These are phyloP conservation scores for Gnathonemus longibarbis DNA, from an alignment of 2,113 vertebrate species.

Conservation along the genomic window DNA sequence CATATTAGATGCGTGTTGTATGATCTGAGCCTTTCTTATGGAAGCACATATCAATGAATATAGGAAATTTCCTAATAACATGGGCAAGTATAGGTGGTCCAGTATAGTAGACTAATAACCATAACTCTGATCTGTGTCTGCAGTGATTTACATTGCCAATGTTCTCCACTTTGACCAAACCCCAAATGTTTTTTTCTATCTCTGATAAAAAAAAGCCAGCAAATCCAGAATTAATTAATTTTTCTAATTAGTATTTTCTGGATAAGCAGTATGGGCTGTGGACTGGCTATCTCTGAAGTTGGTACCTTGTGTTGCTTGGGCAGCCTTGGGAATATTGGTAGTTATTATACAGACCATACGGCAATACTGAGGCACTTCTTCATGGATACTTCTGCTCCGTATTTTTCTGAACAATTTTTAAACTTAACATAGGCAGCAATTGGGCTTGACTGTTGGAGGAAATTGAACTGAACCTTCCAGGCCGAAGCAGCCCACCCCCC, in stretches of 20 bases:
- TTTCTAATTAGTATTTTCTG: background rate
- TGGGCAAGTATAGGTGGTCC: background rate
- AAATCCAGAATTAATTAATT: background rate
- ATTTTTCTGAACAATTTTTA: background rate
- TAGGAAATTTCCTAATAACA: background rate
- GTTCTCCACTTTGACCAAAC: background rate
- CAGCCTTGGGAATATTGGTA: background rate
- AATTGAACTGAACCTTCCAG: background rate
- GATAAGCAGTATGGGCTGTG: background rate
- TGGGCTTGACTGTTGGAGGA: background rate
- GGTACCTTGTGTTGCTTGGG: background rate
- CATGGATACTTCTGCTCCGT: background rate
- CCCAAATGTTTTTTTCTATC: background rate
- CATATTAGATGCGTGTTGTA: background rate
- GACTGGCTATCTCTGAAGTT: background rate
- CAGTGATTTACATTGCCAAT: background rate
- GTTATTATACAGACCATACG: background rate
- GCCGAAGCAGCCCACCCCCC: background rate
- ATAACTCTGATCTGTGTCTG: background rate
- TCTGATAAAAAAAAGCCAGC: background rate
- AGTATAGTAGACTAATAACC: background rate
- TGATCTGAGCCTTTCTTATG: background rate
- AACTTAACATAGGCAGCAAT: background rate
- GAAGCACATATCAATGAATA: background rate
- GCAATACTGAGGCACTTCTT: background rate